Evolutionary conservation across 1,140 invertebrate genomes (phyloP), one percentile per base, ranked within the genome.

Genomic region (Sesamia nonagrioides): DNA sequence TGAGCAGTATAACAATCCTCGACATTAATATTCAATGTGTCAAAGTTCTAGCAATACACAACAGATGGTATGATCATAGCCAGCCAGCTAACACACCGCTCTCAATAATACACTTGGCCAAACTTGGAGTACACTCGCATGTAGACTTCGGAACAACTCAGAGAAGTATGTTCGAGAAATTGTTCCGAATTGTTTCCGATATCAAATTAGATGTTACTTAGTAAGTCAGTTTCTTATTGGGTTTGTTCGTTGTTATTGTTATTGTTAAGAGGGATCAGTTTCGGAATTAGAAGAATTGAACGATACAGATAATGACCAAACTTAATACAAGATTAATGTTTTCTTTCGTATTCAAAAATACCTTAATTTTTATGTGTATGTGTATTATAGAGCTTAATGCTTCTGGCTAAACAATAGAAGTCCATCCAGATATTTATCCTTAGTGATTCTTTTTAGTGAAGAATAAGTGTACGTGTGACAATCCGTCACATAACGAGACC

Each of bases 11-110:
- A 58, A 27, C 13, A 58, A 58, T 33, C 13, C 9, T 9, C n/a
- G 42, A 18, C 37, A 66, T 66, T 40, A 69, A 69, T 48, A 69
- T 69, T 69, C 66, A 69, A 69, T 69, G 66, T 69, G 42, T 66
- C 37, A 42, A 66, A 66, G 61, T 69, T 69, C 33, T 8, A 0
- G 6, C 15, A 48, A 50, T 42, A 27, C 37, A 45, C 42, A 48
- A 27, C 66, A 69, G 40, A 69, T 69, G 66, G 66, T 21, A 18
- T 33, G 17, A 40, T 50, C 18, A 48, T 69, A 66, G 17, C 37
- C 6, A 40, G 35, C n/a, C 15, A 9, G 66, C 18, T 11, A 63
- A 63, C 66, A 69, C 40, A 40, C 37, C 61, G 61, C 27, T 27
- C 63, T 45, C 63, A 21, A 27, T 68, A 68, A 27, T 45, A 13